Base-by-base conservation (phyloP, 37 sponge, comb jelly and placozoan genomes). In the Lycopodina hypogea region DNA sequence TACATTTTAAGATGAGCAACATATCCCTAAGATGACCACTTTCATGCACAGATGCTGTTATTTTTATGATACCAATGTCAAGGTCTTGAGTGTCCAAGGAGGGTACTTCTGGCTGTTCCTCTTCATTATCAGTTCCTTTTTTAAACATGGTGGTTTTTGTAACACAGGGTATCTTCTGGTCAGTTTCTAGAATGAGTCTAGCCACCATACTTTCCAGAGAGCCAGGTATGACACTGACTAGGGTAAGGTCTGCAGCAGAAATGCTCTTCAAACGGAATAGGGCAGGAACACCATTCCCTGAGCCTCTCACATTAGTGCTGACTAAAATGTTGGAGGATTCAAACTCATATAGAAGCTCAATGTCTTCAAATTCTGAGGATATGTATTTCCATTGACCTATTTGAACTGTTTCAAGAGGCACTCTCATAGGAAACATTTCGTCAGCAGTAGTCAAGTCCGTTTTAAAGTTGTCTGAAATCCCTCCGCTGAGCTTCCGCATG, bases 1-100 rank as follows among this genome's bases (percentile, higher is more conserved):
- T 52, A 0, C 37, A 40, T 40, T 81, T 85, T 4, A 80, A 72
- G 26, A 74, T 58, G 50, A 84, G 55, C n/a, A 92, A 74, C 0
- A 84, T 53, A 35, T 92, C 93, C 59, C 85, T 74, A 0, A 92
- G 41, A 48, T 84, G 71, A 3, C 88, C 89, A 22, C 82, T 33
- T 77, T 87, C 85, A 41, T 84, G 69, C 0, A 81, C 77, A 57
- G 82, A 82, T 23, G 89, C 85, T 8, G 68, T 72, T 62, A 84
- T 40, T 0, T 28, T 84, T 48, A 87, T 75, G 17, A 84, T 50
- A 36, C 59, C 50, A 34, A 81, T 72, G 8, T 74, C 38, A 22
- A 88, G 29, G 26, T 39, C 56, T 0, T 63, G 51, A 23, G 56
- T 52, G 3, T 65, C 40, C 1, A 8, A 38, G 11, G 56, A 24